Percentiles rank a stretch among this genome's conserved stretches.
Evolutionary conservation across 2,113 vertebrate genomes (phyloP).

Genomic region (Bos indicus): DNA sequence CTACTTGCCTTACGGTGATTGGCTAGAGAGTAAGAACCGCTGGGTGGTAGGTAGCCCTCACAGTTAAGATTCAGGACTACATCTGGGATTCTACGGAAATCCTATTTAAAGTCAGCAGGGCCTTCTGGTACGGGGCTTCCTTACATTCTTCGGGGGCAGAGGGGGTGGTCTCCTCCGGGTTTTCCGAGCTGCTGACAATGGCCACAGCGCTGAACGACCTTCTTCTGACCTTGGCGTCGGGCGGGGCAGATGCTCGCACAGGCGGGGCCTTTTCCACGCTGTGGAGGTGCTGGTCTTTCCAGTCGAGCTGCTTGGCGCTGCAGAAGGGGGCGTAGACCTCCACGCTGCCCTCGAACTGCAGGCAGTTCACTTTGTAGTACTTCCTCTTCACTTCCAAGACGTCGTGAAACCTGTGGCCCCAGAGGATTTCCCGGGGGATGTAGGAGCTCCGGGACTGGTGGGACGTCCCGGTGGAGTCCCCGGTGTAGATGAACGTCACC

Average conservation of each 20-base stretch:
- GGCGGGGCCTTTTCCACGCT: background rate
- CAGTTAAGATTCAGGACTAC: background rate
- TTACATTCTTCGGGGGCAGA: slow-evolving; percentile 2
- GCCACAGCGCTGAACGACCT: slow-evolving; percentile 76
- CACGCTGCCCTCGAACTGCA: slow-evolving; percentile 91
- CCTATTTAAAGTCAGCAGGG: slow-evolving; percentile 76
- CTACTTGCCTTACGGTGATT: background rate
- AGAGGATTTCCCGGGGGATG: slow-evolving; percentile 89
- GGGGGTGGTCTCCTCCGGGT: slow-evolving; percentile 54
- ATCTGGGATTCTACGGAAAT: slow-evolving; percentile 82
- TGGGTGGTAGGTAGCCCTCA: fast-evolving
- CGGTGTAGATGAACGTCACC: slow-evolving; percentile 94
- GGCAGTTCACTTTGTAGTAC: slow-evolving; percentile 91
- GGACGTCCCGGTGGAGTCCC: slow-evolving; percentile 92
- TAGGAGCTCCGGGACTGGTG: slow-evolving; percentile 96
- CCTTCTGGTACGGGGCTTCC: slow-evolving; percentile 75
- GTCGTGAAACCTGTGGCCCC: slow-evolving; percentile 94
- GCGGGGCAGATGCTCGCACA: background rate
- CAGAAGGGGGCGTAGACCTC: slow-evolving; percentile 88
- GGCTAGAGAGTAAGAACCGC: background rate
- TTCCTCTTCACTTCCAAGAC: slow-evolving; percentile 87
- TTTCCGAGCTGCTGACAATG: slow-evolving; percentile 75
- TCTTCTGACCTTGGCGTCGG: slow-evolving; percentile 40
- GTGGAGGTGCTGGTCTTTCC: slow-evolving; percentile 80
- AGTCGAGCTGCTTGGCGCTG: slow-evolving; percentile 88